A percentile compares a stretch with the other conserved stretches of the same genome.
Conservation (phyloP, 2,888 invertebrate genomes). For the Ethmia dodecea region DNA sequence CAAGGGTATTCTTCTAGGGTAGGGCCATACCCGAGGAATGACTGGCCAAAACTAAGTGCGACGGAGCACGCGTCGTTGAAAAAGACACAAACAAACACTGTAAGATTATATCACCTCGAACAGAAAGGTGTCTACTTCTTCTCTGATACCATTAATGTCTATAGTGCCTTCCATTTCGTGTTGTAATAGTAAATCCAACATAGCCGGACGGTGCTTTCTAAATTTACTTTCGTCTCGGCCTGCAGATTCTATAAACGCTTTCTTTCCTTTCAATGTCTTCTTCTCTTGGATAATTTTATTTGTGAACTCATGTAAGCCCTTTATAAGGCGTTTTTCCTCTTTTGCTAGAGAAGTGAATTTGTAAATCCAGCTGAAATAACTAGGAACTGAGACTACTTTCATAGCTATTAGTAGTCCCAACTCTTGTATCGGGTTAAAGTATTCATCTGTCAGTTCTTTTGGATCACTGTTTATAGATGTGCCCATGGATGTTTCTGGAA, state of each 20-base stretch:
- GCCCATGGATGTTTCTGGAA: slow-evolving; percentile 81
- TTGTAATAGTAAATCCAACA: slow-evolving; percentile 51
- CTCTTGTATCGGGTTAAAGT: slow-evolving; percentile 68
- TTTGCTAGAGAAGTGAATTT: slow-evolving; percentile 56
- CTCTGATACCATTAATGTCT: slow-evolving; percentile 69
- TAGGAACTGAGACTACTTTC: slow-evolving; percentile 70
- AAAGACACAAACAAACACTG: not conserved
- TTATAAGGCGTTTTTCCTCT: slow-evolving; percentile 58
- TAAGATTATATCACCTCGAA: slow-evolving; percentile 63
- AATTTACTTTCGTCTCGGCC: no score
- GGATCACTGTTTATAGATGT: slow-evolving; percentile 61
- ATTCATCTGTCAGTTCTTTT: slow-evolving; percentile 55
- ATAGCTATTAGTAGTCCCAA: slow-evolving; percentile 40
- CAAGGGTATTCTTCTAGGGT: no score
- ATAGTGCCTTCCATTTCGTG: slow-evolving; percentile 65
- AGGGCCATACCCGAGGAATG: no score
- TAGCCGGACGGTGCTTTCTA: slow-evolving; percentile 59
- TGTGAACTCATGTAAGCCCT: slow-evolving; percentile 70
- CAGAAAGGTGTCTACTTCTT: slow-evolving; percentile 81
- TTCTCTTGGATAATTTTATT: slow-evolving; percentile 73
- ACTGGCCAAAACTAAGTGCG: no score
- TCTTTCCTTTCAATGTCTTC: slow-evolving; percentile 27
- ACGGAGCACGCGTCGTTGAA: no score
- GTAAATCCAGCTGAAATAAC: slow-evolving; percentile 73
- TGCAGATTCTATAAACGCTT: not conserved